These are phyloP conservation scores for Numenius phaeopus DNA, from an alignment of 2,797 vertebrate species.

Conservation along the genomic window DNA sequence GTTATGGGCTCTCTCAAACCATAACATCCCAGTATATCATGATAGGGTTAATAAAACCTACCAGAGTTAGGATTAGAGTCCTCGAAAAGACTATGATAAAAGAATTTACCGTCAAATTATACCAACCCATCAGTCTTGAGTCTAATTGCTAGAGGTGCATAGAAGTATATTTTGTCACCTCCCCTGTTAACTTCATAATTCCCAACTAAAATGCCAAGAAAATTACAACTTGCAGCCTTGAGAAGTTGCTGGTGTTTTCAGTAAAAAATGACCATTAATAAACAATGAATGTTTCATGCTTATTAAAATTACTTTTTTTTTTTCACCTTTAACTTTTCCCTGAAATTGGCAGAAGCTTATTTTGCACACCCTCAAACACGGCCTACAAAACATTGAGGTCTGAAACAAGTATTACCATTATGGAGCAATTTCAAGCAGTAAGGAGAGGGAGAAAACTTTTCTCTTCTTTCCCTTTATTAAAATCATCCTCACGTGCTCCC, in stretches of 20 bases:
- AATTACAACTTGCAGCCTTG: background rate
- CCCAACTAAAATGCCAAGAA: background rate
- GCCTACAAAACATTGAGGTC: rapidly evolving
- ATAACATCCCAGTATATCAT: background rate
- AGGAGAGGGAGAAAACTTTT: background rate
- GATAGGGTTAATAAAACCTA: background rate
- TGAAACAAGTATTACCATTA: background rate
- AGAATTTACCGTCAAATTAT: background rate
- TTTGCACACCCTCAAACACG: background rate
- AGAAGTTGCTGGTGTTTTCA: background rate
- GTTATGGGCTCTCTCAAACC: too few relatives aligned
- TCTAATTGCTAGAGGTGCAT: background rate
- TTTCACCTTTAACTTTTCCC: background rate
- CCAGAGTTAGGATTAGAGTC: background rate
- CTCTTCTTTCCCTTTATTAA: background rate
- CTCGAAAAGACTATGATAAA: background rate
- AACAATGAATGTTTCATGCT: background rate
- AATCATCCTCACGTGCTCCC: background rate
- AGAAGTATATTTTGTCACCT: background rate
- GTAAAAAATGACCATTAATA: background rate
- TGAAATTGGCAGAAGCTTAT: background rate
- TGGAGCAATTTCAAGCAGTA: rapidly evolving
- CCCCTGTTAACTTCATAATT: background rate
- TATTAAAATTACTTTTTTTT: background rate
- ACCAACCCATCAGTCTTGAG: background rate